These are phyloP conservation scores for Holacanthella duospinosa DNA, from an alignment of 2,888 invertebrate species.

Conservation along the genomic window DNA sequence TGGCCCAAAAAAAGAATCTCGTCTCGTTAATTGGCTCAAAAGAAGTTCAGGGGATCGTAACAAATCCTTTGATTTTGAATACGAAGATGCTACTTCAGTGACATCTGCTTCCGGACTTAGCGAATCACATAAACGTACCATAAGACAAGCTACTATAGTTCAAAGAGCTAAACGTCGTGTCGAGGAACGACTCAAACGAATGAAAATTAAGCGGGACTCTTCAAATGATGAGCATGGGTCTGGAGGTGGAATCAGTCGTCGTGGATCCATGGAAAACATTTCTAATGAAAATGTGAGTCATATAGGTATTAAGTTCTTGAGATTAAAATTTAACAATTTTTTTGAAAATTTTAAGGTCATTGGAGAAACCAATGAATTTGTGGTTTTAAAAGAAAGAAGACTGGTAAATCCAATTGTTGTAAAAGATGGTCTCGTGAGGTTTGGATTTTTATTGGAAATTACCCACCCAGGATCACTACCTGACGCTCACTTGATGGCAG, in stretches of 20 bases:
- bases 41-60: constrained; percentile 26
- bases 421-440: constrained; percentile 76
- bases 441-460: constrained; percentile 86
- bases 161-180: constrained; percentile 76
- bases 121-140: constrained; percentile 29
- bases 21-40: constrained; percentile 34
- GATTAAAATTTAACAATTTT: neutral
- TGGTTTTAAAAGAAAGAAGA: constrained; percentile 74
- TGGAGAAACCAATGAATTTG: constrained; percentile 53
- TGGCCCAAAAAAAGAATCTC: constrained; percentile 29
- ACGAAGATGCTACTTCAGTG: constrained; percentile 25
- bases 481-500: constrained; percentile 89
- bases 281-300: constrained; percentile 31
- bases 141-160: constrained; percentile 45
- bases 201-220: constrained; percentile 37
- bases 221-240: constrained; percentile 40
- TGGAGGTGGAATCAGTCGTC: constrained; percentile 40
- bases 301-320: neutral
- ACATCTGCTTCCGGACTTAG: constrained; percentile 18
- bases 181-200: constrained; percentile 73
- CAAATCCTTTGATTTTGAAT: constrained; percentile 35
- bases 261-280: constrained; percentile 36
- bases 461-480: constrained; percentile 93
- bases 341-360: constrained; percentile 20
- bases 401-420: constrained; percentile 67